Evolutionary conservation across 2,113 vertebrate genomes (phyloP).

Genomic region (Sylvilagus bachmani): DNA sequence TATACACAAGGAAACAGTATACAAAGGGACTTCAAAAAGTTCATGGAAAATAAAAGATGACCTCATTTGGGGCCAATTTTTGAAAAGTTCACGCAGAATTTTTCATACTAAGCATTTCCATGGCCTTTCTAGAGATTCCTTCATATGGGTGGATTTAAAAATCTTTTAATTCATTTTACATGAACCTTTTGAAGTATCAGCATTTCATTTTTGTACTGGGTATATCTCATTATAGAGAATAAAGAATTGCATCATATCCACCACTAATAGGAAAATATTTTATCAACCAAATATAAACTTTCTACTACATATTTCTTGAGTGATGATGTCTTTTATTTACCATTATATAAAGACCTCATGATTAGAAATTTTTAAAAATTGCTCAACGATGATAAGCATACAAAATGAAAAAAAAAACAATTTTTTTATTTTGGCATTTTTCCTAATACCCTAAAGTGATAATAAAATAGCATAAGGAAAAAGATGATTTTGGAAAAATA

Average conservation of each 20-base stretch:
- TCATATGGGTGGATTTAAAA: too few relatives aligned
- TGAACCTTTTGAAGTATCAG: neutral
- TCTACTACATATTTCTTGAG: neutral
- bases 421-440: slow-evolving; percentile 33
- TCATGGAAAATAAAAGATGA: too few relatives aligned
- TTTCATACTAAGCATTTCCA: too few relatives aligned
- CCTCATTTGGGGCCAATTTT: too few relatives aligned
- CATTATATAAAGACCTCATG: neutral
- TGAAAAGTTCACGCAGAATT: too few relatives aligned
- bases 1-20: neutral
- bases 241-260: neutral
- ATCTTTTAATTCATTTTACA: too few relatives aligned
- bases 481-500: slow-evolving; percentile 56
- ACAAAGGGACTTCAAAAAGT: too few relatives aligned
- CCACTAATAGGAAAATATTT: neutral
- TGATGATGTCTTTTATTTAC: slow-evolving; percentile 44
- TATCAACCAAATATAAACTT: slow-evolving; percentile 36
- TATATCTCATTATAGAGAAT: neutral
- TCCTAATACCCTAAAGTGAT: slow-evolving; percentile 66
- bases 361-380: slow-evolving; percentile 38
- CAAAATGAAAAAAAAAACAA: slow-evolving; percentile 44
- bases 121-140: too few relatives aligned
- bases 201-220: slow-evolving; percentile 24
- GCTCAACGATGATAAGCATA: neutral
- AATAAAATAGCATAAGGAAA: slow-evolving; percentile 56